Percentiles rank a stretch among this genome's conserved stretches.
Evolutionary conservation across 2,888 invertebrate genomes (phyloP).

Genomic region (Hydropsyche betteni): DNA sequence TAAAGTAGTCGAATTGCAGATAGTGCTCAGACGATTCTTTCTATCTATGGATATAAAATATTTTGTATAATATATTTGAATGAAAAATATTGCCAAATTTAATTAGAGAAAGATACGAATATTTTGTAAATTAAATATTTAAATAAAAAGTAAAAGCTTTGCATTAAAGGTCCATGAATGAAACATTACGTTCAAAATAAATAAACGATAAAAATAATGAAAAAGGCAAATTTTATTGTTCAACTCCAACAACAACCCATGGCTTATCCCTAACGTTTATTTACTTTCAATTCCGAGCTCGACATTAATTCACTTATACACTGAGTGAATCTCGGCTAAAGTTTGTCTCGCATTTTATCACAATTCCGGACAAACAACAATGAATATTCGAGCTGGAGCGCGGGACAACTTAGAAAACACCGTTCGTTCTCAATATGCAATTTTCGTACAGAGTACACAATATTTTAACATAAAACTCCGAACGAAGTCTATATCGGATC

Average conservation of each 20-base stretch:
- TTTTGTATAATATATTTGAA: not conserved
- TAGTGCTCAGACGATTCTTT: not conserved
- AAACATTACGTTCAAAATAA: not conserved
- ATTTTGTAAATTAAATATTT: not conserved
- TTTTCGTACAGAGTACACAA: not conserved
- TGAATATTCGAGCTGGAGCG: not conserved
- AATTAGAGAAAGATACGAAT: not conserved
- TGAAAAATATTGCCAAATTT: not conserved
- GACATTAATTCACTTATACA: conserved; percentile 34
- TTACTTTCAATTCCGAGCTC: conserved; percentile 35
- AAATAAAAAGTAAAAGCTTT: too few relatives aligned
- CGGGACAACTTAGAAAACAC: conserved; percentile 3
- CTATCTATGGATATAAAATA: not conserved
- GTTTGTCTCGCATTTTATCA: conserved; percentile 23
- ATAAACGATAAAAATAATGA: not conserved
- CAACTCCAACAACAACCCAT: not conserved
- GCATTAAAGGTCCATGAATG: too few relatives aligned
- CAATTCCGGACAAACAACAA: conserved; percentile 2
- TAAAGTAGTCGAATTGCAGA: conserved; percentile 10
- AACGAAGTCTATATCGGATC: too few relatives aligned
- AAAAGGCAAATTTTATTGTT: not conserved
- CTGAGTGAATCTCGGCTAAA: not conserved
- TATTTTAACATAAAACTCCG: too few relatives aligned
- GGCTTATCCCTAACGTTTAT: not conserved
- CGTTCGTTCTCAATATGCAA: not conserved